Base-by-base conservation (phyloP, 1,140 invertebrate species). In the Archivesica marissinica region DNA sequence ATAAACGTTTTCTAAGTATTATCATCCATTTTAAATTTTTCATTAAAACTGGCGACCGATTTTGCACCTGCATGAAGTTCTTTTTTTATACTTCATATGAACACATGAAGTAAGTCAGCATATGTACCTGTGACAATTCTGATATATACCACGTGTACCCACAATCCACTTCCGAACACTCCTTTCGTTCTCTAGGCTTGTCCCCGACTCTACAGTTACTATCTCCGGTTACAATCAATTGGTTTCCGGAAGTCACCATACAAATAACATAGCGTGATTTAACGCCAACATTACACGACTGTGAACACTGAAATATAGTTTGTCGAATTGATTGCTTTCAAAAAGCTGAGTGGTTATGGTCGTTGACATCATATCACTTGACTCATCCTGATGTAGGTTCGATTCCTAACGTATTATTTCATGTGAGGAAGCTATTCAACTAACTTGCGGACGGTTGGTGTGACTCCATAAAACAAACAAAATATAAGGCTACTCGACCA, bases 111-210 rank as follows among this genome's bases (percentile, higher is more conserved):
- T 9, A 47, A 47, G 9, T 20, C 20, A 47, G 44, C 20, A 9
- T 39, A 70, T n/a, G n/a, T 54, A 82, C 80, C 68, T 30, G 17
- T 23, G 80, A 74, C 80, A 66, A 82, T 28, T 82, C 80, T 1
- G 66, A 56, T 39, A 25, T 74, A 70, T 52, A 82, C 80, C 80
- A 82, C 30, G n/a, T 52, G 35, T 23, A 41, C 0, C 50, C 68
- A 56, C 80, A 82, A 9, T 72, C 54, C 4, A 17, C 23, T 28
- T 44, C 20, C 3, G 30, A 39, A 50, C 80, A 82, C 33, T 35
- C 30, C 23, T 82, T 59, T 0, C 30, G 20, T 3, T 38, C 54
- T 41, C 50, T 38, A 30, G 80, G 80, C 35, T 74, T 72, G 4
- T 72, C 66, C 6, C 50, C 66, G 13, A 13, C 30, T 7, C 25